Evolutionary conservation across 1,140 invertebrate species (phyloP).

Genomic region (Trachymyrmex septentrionalis): DNA sequence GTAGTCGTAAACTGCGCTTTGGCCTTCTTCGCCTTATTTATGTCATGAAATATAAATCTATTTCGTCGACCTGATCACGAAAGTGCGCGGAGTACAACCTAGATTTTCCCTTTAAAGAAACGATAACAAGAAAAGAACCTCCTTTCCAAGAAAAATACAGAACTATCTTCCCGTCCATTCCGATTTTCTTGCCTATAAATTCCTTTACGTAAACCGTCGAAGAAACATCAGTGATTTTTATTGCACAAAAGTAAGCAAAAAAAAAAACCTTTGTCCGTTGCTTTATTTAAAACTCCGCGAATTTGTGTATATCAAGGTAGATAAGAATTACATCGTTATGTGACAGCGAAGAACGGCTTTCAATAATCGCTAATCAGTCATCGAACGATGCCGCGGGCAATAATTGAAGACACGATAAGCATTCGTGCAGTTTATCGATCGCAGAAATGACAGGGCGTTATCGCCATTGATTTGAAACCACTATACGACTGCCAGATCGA

Average conservation of each 20-base stretch:
- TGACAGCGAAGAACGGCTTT: not conserved
- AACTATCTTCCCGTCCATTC: not conserved
- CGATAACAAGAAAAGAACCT: not conserved
- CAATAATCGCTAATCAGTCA: conserved; percentile 40
- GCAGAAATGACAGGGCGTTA: not conserved
- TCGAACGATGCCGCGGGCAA: conserved; percentile 23
- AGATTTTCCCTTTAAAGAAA: not conserved
- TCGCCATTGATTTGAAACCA: conserved; percentile 31
- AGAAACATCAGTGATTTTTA: not conserved
- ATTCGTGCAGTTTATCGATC: conserved; percentile 47
- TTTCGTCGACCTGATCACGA: not conserved
- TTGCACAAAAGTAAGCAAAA: not conserved
- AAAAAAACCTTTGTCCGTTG: not conserved
- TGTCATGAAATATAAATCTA: not conserved
- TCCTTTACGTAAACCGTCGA: not conserved
- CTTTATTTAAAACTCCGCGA: not conserved
- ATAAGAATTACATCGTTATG: not conserved
- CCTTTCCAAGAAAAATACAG: not conserved
- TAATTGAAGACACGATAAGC: conserved; percentile 27
- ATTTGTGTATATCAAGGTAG: not conserved
- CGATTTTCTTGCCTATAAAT: not conserved
- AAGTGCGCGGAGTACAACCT: not conserved
- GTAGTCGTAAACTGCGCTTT: too few relatives aligned
- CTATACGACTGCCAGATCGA: conserved; percentile 9
- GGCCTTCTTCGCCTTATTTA: too few relatives aligned